Conservation (phyloP, 2,888 invertebrate genomes). For the Punctoribates punctum region DNA sequence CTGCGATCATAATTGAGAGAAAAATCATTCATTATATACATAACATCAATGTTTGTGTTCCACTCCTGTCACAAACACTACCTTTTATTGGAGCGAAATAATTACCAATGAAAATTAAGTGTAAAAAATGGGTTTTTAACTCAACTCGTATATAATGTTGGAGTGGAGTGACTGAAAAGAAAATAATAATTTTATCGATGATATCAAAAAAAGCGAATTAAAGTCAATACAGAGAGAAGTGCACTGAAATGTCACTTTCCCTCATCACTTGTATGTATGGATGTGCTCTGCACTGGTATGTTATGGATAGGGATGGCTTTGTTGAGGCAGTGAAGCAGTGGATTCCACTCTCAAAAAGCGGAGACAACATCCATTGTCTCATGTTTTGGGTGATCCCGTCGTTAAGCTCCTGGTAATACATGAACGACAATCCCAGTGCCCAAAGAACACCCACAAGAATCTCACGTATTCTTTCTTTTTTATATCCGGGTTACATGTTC, state of each 20-base stretch:
- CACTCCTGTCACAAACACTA: constrained; percentile 1
- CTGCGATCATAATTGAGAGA: background rate
- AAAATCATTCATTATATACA: constrained; percentile 9
- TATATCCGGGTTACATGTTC: background rate
- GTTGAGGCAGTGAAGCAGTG: background rate
- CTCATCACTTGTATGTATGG: background rate
- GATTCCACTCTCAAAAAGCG: constrained; percentile 12
- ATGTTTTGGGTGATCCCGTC: constrained; percentile 6
- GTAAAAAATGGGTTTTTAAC: constrained; percentile 1
- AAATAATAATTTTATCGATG: background rate
- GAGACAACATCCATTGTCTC: background rate
- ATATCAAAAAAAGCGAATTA: too few relatives aligned
- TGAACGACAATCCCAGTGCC: background rate
- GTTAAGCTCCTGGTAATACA: background rate
- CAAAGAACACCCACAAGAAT: background rate
- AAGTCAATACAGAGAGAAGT: background rate
- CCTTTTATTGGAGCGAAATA: background rate
- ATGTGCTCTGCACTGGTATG: constrained; percentile 1
- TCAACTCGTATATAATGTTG: background rate
- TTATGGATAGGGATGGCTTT: constrained; percentile 22
- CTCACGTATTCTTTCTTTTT: background rate
- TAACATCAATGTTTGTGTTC: background rate
- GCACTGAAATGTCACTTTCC: constrained; percentile 22
- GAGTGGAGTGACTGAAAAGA: background rate
- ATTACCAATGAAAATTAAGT: constrained; percentile 19